phyloP scores from a whole-genome alignment of 1,140 invertebrate species.

The Pogonomyrmex californicus region DNA sequence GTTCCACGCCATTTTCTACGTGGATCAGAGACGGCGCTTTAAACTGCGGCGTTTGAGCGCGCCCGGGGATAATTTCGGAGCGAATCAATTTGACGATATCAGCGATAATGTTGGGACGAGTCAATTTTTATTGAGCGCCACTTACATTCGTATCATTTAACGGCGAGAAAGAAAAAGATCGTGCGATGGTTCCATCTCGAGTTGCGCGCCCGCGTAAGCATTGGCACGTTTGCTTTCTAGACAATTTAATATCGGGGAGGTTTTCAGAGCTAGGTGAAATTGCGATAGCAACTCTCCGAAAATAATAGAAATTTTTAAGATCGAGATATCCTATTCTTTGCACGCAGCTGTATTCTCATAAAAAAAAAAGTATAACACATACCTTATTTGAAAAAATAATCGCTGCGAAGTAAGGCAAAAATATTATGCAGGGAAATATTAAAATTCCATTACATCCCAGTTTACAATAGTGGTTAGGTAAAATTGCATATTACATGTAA shows the following conservation, averaged over 20 bases:
- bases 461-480: neutral
- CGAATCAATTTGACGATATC: constrained; percentile 56
- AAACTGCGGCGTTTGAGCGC: constrained; percentile 18
- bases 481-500: constrained; percentile 26
- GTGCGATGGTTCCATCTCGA: constrained; percentile 8
- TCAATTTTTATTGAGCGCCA: constrained; percentile 38
- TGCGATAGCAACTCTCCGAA: neutral
- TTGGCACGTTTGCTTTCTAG: neutral
- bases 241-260: neutral
- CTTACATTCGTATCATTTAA: constrained; percentile 42
- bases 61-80: constrained; percentile 22
- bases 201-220: neutral
- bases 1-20: neutral
- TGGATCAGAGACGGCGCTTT: constrained; percentile 7
- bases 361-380: neutral
- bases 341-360: neutral
- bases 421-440: neutral
- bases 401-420: neutral
- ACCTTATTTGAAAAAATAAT: neutral
- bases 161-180: constrained; percentile 29
- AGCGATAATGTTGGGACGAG: constrained; percentile 45
- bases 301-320: neutral
- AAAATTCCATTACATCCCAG: neutral
- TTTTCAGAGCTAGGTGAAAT: neutral
- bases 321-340: neutral